Percentiles rank a stretch among this genome's conserved stretches.
Evolutionary conservation across 2,113 vertebrate species (phyloP).

Genomic region (Daboia siamensis): DNA sequence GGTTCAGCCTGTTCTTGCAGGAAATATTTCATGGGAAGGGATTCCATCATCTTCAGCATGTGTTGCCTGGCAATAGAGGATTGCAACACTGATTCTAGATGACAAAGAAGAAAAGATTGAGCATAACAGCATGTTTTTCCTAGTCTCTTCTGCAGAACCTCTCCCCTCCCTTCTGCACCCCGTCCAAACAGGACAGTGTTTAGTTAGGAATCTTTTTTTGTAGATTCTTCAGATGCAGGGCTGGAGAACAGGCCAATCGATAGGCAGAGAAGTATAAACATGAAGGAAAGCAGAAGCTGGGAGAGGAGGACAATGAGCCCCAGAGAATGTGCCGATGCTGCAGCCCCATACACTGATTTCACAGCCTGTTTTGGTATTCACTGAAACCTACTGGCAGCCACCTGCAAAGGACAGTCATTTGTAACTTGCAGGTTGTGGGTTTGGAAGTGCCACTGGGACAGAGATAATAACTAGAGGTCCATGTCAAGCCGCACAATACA

Average conservation of each 20-base stretch:
- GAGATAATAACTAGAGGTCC: not conserved
- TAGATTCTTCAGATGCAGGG: constrained; percentile 37
- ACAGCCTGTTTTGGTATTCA: constrained; percentile 26
- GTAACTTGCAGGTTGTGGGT: not conserved
- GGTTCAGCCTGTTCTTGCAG: rapidly evolving
- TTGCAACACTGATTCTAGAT: rapidly evolving
- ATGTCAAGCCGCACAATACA: not conserved
- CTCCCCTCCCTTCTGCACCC: not conserved
- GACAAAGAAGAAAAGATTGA: not conserved
- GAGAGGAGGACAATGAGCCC: constrained; percentile 39
- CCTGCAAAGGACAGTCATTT: not conserved
- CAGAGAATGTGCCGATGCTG: constrained; percentile 63
- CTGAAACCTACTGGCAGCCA: not conserved
- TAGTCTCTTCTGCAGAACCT: not conserved
- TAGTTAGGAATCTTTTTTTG: constrained; percentile 41
- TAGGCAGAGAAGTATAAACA: constrained; percentile 54
- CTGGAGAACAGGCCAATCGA: constrained; percentile 57
- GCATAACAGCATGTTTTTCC: not conserved
- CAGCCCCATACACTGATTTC: constrained; percentile 47
- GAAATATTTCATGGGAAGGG: not conserved
- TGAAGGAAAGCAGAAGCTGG: constrained; percentile 36
- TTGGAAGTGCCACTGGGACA: not conserved
- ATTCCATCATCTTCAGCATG: rapidly evolving
- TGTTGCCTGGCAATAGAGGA: not conserved
- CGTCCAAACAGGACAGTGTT: constrained; percentile 44